Percentiles rank a stretch among this genome's conserved stretches.
Evolutionary conservation across 2,113 vertebrate genomes (phyloP).

Genomic region (Reinhardtius hippoglossoides): DNA sequence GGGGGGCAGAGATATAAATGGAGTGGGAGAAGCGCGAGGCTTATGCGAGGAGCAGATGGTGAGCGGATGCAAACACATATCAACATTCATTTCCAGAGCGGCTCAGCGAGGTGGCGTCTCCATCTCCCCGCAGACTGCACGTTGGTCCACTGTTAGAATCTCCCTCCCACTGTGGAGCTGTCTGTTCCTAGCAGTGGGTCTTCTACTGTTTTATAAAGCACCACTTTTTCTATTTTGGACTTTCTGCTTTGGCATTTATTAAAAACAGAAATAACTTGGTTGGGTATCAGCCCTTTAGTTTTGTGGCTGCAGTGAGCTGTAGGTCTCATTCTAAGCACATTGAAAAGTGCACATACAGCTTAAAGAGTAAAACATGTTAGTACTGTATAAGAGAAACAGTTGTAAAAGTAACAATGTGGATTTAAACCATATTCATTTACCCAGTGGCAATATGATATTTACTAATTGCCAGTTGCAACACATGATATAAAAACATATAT

Average conservation of each 20-base stretch:
- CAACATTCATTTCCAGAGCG: slow-evolving; percentile 49
- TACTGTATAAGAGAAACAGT: background rate
- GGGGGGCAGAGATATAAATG: slow-evolving; percentile 11
- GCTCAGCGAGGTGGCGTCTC: slow-evolving; percentile 20
- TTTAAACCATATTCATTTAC: slow-evolving; percentile 17
- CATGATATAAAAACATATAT: background rate
- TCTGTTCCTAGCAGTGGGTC: background rate
- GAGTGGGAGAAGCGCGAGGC: slow-evolving; percentile 24
- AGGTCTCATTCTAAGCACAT: background rate
- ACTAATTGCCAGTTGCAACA: background rate
- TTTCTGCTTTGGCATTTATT: background rate
- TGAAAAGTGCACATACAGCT: background rate
- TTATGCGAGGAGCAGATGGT: slow-evolving; percentile 67
- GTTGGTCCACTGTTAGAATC: slow-evolving; percentile 15
- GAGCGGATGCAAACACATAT: slow-evolving; percentile 44
- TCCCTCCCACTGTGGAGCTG: background rate
- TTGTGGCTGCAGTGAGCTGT: background rate
- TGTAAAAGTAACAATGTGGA: slow-evolving; percentile 13
- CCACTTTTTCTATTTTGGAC: background rate
- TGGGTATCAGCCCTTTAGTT: background rate
- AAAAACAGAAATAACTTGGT: background rate
- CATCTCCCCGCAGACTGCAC: slow-evolving; percentile 33
- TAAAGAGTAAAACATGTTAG: background rate
- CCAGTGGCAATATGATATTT: background rate
- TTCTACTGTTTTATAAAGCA: background rate